Conservation (phyloP, 2,888 invertebrate species). For the Oasisia sp. region DNA sequence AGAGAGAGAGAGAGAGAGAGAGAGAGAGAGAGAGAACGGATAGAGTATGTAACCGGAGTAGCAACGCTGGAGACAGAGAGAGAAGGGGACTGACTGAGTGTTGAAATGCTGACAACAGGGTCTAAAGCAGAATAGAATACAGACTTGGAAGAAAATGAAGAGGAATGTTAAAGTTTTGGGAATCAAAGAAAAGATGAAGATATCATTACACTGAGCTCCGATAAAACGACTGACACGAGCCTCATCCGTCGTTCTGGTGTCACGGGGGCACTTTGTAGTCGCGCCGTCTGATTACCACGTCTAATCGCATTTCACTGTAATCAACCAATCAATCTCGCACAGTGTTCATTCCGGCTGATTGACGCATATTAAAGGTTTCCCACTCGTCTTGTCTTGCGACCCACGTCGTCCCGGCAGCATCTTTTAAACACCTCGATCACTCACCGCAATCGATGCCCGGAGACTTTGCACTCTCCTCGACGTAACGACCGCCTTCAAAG, state of each 20-base stretch:
- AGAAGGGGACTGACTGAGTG: too few species aligned
- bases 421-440: background rate
- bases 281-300: background rate
- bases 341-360: background rate
- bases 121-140: too few species aligned
- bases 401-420: background rate
- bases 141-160: too few species aligned
- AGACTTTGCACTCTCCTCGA: background rate
- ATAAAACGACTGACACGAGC: background rate
- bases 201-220: too few species aligned
- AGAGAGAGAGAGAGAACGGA: too few species aligned
- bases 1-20: too few species aligned
- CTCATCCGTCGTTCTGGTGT: background rate
- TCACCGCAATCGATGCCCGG: background rate
- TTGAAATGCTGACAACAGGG: too few species aligned
- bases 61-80: too few species aligned
- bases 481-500: background rate
- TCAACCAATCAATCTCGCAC: background rate
- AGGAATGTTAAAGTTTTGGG: too few species aligned
- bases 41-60: too few species aligned
- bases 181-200: too few species aligned
- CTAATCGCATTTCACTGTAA: slow-evolving; percentile 3
- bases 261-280: background rate
- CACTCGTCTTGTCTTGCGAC: background rate
- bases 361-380: background rate